Evolutionary conservation across 2,888 invertebrate species (phyloP).

Genomic region (Cheilosia vulpina): DNA sequence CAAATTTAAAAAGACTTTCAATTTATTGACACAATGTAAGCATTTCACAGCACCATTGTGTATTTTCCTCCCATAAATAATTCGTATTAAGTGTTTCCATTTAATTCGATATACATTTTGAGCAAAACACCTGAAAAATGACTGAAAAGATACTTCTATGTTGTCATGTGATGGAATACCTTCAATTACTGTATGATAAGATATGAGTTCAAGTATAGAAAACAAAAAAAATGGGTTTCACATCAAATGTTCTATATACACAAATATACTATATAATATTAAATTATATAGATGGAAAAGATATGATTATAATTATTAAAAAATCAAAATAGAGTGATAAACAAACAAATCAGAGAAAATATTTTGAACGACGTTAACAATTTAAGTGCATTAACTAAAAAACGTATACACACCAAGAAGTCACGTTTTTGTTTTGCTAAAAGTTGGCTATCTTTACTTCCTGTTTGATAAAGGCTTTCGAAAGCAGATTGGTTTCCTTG

Average conservation of each 20-base stretch:
- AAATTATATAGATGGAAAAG: not conserved
- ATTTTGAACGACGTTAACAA: not conserved
- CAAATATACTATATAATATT: not conserved
- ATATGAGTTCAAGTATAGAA: not conserved
- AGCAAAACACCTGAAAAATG: not conserved
- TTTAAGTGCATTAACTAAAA: not conserved
- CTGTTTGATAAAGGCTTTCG: constrained; percentile 16
- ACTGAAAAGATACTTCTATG: constrained; percentile 11
- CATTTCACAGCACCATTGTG: not conserved
- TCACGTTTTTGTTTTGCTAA: not conserved
- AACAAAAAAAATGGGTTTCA: constrained; percentile 9
- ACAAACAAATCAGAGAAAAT: not conserved
- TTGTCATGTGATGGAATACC: constrained; percentile 49
- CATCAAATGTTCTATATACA: not conserved
- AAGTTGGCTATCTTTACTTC: constrained; percentile 30
- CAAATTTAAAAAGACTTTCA: not conserved
- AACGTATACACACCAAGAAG: not conserved
- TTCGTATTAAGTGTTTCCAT: not conserved
- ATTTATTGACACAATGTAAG: not conserved
- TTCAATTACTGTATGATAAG: constrained; percentile 11
- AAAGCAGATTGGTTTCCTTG: constrained; percentile 10
- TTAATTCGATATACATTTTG: constrained; percentile 1
- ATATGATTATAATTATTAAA: not conserved
- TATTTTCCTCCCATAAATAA: not conserved
- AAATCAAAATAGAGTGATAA: constrained; percentile 1